Evolutionary conservation across 2,888 invertebrate genomes (phyloP).

Genomic region (Callosobruchus maculatus): DNA sequence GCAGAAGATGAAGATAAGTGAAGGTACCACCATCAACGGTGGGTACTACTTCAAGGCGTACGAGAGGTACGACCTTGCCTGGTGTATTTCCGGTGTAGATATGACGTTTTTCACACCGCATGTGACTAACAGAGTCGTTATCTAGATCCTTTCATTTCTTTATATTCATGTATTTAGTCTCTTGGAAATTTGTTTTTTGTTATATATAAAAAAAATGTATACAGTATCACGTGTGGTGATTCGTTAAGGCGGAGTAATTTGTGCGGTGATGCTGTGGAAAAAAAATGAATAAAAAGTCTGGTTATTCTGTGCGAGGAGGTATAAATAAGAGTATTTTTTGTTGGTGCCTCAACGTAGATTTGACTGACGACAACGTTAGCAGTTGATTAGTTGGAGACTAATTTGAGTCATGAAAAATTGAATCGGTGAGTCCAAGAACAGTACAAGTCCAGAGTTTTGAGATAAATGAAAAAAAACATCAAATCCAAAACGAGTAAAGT

Average conservation of each 20-base stretch:
- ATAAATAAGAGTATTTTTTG: no score
- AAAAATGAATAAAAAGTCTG: background rate
- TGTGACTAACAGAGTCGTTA: conserved; percentile 30
- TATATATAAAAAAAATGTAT: background rate
- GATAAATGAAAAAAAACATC: no score
- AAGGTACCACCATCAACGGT: background rate
- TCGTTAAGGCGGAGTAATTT: background rate
- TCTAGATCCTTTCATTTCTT: conserved; percentile 2
- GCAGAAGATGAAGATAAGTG: background rate
- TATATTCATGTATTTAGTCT: background rate
- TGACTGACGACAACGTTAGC: no score
- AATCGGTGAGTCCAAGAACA: no score
- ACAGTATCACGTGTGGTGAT: background rate
- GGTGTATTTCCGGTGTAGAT: conserved; percentile 26
- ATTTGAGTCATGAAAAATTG: no score
- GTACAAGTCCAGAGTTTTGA: no score
- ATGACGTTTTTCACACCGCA: conserved; percentile 32
- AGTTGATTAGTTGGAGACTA: no score
- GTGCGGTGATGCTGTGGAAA: background rate
- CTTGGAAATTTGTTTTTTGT: background rate
- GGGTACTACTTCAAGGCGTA: conserved; percentile 5
- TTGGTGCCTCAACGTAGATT: no score
- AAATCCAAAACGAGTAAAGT: no score
- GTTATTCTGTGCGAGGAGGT: background rate
- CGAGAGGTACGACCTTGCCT: conserved; percentile 11